Conservation (phyloP, 2,113 vertebrate species). For the Vidua macroura region DNA sequence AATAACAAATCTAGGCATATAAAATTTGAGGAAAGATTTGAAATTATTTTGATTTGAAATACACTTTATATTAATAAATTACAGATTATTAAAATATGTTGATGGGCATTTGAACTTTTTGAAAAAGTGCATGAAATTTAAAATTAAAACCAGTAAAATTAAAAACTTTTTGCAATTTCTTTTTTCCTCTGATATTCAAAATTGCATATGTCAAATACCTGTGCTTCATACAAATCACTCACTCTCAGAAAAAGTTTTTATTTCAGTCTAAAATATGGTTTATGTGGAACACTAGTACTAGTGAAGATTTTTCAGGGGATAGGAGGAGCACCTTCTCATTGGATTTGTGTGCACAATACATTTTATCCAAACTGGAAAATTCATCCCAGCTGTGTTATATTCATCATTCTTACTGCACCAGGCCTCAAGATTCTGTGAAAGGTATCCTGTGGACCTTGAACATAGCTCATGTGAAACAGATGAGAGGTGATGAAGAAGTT, state of each 20-base stretch:
- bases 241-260: background rate
- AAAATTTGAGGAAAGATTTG: background rate
- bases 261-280: background rate
- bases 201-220: background rate
- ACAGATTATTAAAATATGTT: background rate
- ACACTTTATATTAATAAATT: background rate
- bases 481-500: background rate
- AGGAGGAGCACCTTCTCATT: background rate
- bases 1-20: background rate
- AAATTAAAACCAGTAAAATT: background rate
- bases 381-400: background rate
- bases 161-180: background rate
- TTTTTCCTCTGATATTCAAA: background rate
- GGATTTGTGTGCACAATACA: background rate
- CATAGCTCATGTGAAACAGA: background rate
- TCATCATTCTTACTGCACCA: background rate
- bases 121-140: background rate
- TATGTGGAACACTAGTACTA: background rate
- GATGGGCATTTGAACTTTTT: background rate
- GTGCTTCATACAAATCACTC: background rate
- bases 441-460: background rate
- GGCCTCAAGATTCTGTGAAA: background rate
- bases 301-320: rapidly evolving
- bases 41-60: background rate
- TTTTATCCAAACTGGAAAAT: background rate